These are phyloP conservation scores for Cairina moschata DNA, from an alignment of 2,113 vertebrate species.

Conservation along the genomic window DNA sequence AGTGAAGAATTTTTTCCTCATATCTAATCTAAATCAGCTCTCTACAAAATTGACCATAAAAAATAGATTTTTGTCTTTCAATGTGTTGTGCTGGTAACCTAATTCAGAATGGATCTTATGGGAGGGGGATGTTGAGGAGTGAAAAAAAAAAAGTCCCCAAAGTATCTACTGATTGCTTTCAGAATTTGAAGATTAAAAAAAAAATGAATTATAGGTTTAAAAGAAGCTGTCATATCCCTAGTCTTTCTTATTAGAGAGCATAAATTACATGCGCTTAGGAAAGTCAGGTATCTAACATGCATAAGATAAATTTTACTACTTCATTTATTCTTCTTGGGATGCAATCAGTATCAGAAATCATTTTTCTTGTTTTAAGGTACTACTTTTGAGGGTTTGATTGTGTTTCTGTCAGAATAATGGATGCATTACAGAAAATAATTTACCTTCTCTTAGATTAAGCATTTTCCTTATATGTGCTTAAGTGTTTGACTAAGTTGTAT, in stretches of 20 bases:
- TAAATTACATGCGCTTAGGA: neutral
- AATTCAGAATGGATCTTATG: neutral
- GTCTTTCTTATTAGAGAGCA: neutral
- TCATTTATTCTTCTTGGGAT: neutral
- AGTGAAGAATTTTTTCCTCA: too few species aligned
- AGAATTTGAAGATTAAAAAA: neutral
- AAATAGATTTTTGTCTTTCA: neutral
- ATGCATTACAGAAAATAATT: neutral
- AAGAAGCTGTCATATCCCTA: neutral
- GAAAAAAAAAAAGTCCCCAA: neutral
- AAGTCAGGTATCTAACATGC: neutral
- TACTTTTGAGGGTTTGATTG: neutral
- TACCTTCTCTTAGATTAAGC: neutral
- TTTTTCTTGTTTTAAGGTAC: neutral
- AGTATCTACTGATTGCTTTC: neutral
- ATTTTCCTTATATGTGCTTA: neutral
- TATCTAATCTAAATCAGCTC: too few species aligned
- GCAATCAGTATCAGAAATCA: neutral
- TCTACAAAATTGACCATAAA: neutral
- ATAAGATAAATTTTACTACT: neutral
- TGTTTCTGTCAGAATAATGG: neutral
- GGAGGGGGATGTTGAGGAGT: neutral
- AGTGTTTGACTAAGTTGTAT: neutral
- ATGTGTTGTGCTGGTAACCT: accelerated
- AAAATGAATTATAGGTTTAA: neutral